These are phyloP conservation scores for Synergus gifuensis DNA, from an alignment of 2,888 invertebrate genomes.

Conservation along the genomic window DNA sequence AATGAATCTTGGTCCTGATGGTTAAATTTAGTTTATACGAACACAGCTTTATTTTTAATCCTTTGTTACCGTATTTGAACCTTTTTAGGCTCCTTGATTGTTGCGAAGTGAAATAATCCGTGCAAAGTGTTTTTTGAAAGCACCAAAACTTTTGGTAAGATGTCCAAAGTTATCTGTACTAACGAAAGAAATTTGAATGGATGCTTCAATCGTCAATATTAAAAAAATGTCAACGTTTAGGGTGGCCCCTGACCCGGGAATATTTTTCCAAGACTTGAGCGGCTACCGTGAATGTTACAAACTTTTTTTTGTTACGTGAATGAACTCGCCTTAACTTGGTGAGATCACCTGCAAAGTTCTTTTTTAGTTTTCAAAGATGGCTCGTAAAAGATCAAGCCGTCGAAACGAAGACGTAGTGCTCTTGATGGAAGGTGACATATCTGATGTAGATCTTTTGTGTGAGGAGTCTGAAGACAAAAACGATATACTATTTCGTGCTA, in stretches of 20 bases:
- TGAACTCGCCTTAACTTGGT: conserved; percentile 4
- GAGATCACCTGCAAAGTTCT: conserved; percentile 30
- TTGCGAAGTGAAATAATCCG: conserved; percentile 7
- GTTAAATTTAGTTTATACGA: background rate
- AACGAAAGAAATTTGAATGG: background rate
- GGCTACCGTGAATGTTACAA: background rate
- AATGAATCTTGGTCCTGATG: background rate
- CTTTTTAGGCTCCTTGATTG: background rate
- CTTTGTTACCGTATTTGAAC: background rate
- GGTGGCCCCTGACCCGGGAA: background rate
- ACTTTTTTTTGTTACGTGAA: background rate
- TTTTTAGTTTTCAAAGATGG: conserved; percentile 38
- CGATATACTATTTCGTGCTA: background rate
- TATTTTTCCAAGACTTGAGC: background rate
- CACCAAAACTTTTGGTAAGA: conserved; percentile 14
- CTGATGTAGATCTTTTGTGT: background rate
- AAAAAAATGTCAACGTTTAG: background rate
- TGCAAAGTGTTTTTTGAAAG: background rate
- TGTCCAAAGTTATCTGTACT: background rate
- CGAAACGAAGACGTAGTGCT: conserved; percentile 19
- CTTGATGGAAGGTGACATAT: conserved; percentile 29
- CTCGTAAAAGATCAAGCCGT: conserved; percentile 24
- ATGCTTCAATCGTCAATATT: background rate
- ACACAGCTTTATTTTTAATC: background rate
- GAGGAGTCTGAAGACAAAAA: conserved; percentile 23